phyloP scores from a whole-genome alignment of 2,797 vertebrate species.

The Etheostoma nigrum region DNA sequence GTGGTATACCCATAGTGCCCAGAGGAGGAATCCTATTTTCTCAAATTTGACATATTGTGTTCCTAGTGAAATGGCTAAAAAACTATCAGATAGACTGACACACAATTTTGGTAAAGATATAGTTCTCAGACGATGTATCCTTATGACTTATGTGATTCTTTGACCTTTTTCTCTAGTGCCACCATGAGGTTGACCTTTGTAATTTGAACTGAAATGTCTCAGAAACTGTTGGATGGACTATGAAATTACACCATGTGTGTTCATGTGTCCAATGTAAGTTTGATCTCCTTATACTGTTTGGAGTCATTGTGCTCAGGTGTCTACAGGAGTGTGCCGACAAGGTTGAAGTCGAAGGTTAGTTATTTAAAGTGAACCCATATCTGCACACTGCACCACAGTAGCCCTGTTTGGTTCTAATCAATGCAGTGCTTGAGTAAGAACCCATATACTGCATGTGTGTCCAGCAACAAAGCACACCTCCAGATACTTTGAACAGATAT shows the following conservation, averaged over 20 bases:
- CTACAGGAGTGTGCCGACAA: background rate
- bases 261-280: background rate
- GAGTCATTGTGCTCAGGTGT: conserved; percentile 11
- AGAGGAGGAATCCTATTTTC: background rate
- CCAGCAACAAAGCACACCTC: conserved; percentile 60
- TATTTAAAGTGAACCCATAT: conserved; percentile 31
- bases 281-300: conserved; percentile 18
- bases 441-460: conserved; percentile 38
- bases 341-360: background rate
- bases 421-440: conserved; percentile 33
- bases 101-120: too few relatives aligned
- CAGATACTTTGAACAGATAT: conserved; percentile 64
- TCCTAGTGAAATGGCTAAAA: background rate
- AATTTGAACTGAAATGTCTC: background rate
- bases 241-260: background rate
- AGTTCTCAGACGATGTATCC: background rate
- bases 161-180: background rate
- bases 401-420: conserved; percentile 44
- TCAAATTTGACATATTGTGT: background rate
- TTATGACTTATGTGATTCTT: background rate
- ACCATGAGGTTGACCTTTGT: background rate
- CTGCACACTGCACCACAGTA: conserved; percentile 12
- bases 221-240: background rate
- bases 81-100: background rate
- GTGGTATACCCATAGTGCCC: background rate